phyloP scores from a whole-genome alignment of 2,797 vertebrate genomes.

The Hipposideros larvatus region DNA sequence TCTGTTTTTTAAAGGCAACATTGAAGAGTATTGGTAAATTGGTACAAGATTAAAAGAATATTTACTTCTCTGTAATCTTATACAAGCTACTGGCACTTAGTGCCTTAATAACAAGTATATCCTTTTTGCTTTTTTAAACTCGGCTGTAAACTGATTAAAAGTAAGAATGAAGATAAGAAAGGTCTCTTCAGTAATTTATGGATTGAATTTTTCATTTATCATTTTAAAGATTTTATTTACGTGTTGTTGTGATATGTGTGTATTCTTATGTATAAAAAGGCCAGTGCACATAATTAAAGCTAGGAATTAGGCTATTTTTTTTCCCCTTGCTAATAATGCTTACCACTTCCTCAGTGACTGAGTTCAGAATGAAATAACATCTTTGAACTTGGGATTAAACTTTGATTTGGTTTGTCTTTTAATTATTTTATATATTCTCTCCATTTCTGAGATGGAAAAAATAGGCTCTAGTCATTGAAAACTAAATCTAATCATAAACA shows the following conservation, averaged over 20 bases:
- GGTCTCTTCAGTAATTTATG: not conserved
- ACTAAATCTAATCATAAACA: slow-evolving; percentile 9
- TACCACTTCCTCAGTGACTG: slow-evolving; percentile 15
- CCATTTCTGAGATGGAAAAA: slow-evolving; percentile 17
- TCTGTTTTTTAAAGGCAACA: slow-evolving; percentile 83
- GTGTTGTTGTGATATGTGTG: not conserved
- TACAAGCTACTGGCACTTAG: not conserved
- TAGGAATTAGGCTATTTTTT: not conserved
- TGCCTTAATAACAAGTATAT: slow-evolving; percentile 45
- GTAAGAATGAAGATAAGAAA: slow-evolving; percentile 2
- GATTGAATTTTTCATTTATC: slow-evolving; percentile 7
- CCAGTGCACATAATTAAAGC: not conserved
- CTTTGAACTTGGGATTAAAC: not conserved
- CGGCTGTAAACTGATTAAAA: slow-evolving; percentile 31
- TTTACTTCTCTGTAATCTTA: slow-evolving; percentile 79
- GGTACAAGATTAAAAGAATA: slow-evolving; percentile 77
- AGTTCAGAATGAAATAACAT: not conserved
- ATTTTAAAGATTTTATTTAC: slow-evolving; percentile 19
- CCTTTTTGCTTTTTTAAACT: slow-evolving; percentile 6
- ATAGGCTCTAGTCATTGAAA: not conserved
- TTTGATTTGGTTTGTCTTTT: slow-evolving; percentile 50
- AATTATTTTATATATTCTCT: slow-evolving; percentile 11
- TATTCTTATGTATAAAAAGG: slow-evolving; percentile 9
- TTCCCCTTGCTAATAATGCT: not conserved
- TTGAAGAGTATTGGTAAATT: slow-evolving; percentile 84